Evolutionary conservation across 2,797 vertebrate genomes (phyloP), one percentile per base, ranked within the genome.

Genomic region (Taenioides sp.): DNA sequence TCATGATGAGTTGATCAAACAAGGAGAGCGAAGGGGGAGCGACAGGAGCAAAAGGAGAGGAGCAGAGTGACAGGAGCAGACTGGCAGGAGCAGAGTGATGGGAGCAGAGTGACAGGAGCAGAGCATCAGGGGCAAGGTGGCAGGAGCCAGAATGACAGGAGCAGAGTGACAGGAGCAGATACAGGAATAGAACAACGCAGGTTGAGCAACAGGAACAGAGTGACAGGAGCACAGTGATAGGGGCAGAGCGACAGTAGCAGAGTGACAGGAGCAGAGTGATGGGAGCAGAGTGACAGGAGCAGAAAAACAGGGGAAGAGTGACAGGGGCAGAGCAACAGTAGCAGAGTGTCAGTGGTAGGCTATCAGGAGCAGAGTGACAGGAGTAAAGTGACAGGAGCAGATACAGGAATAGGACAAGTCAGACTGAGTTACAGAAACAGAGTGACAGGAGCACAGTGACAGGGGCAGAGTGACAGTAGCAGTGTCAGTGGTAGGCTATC

Each of bases 1-100:
- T 66, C 64, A 50, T 52, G 47, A 50, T 4, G 47, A 50, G 43
- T 66, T 66, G 3, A 66, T 52, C 64, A 66, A 66, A 66, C 60
- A 63, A 34, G 10, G 23, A 28, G 17, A 31, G 16, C 20, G 20
- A 7, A 4, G 50, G 20, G 4, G 0, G 50, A 52, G 50, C 2
- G 40, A 20, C 50, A n/a, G 18, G 50, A 20, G 50, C 50, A 6
- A 18, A 2, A 1, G 0, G 50, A 1, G 4, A 7, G 50, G 20
- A 1, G 50, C 0, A n/a, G 12, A 43, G 9, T 3, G 55, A 25
- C 3, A 0, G 22, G 17, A 28, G 22, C 22, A 4, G 22, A 2
- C 1, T 11, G 5, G 11, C 10, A 2, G 37, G 37, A 2, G 37
- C 10, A 1, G 11, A 23, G 22, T 0, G 10, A 40, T 0, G 2